Base-by-base conservation (phyloP, 2,113 vertebrate genomes). In the Scomber scombrus region DNA sequence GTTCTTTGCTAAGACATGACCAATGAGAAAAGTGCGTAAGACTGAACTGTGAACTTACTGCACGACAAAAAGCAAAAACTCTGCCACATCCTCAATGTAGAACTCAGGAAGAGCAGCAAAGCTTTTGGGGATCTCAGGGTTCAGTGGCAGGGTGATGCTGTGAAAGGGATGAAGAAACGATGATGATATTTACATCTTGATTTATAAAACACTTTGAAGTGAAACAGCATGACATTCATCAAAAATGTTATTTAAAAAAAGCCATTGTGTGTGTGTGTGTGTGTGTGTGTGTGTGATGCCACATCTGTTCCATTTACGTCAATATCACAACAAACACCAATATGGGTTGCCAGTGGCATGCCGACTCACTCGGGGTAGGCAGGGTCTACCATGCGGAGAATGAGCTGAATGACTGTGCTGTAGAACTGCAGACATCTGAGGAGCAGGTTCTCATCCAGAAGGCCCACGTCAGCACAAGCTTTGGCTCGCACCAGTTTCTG, bases 31-130 rank as follows among this genome's bases (percentile, higher is more conserved):
- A 55, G 19, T 12, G 16, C 5, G 0, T 3, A 60, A 50, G 60
- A 57, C 5, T 5, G 15, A 78, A 58, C 5, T 16, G 51, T 26
- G 26, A 60, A 98, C 98, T 97, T 96, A 99, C 98, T 99, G 98
- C 95, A 99, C 97, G 90, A 99, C 97, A 94, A 99, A 99, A 96
- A 99, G 98, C 94, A 99, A 95, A 95, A 99, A 99, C 95, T 99
- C 98, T 3, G 98, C 98, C 89, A 99, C 96, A 86, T 99, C 98
- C 95, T 99, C 98, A 87, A 99, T 96, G 78, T 99, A 99, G 93
- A 99, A 99, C 91, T 99, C 98, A 0, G 98, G 98, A 85, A 99
- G 95, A 77, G 97, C 97, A 89, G 98, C 98, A 92, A 99, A 99
- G 60, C 96, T 97, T 94, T 97, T 98, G 31, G 98, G 98, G 84